Evolutionary conservation across 2,113 vertebrate species (phyloP), one percentile per base, ranked within the genome.

Genomic region (Hippocampus abdominalis): DNA sequence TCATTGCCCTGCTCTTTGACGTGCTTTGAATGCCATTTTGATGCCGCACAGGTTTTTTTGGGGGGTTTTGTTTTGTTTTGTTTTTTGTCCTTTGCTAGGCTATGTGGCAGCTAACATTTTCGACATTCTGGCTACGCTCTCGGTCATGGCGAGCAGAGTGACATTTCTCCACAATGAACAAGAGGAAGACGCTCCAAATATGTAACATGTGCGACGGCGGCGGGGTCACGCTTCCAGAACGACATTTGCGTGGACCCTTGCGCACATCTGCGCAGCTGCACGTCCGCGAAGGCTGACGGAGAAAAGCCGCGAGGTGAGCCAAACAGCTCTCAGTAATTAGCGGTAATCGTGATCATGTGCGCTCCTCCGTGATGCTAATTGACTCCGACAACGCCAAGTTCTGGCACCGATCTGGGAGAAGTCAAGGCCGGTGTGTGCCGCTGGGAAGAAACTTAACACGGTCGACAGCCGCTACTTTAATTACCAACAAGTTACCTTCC

Each of bases 261-360:
- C 69, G 44, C 15, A 39, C 42, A 44, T 39, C 42, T 60, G 27
- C 42, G 39, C 56, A 66, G 62, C 10, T 46, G 32, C n/a, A 3
- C n/a, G 39, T 72, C 67, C 27, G 29, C 74, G 12, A 10, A 16
- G 29, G 54, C 56, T 20, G 49, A 65, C 66, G 32, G 16, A 67
- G 48, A 9, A 39, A 27, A 25, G 8, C 5, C 4, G 5, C 42
- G 63, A 64, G 40, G 4, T 4, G 23, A 62, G 74, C 72, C 79
- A 78, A 73, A 66, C 75, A 69, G 67, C 72, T 46, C 65, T 42
- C 4, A 74, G 40, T 72, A 29, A 83, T 82, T 77, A 77, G 32
- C 39, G 15, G 23, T 74, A 75, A 85, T 79, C 15, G n/a, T 4
- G 70, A 69, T 77, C 75, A 66, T 69, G 65, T 77, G 75, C 8